These are phyloP conservation scores for Progne subis DNA, from an alignment of 2,113 vertebrate genomes.

Conservation along the genomic window DNA sequence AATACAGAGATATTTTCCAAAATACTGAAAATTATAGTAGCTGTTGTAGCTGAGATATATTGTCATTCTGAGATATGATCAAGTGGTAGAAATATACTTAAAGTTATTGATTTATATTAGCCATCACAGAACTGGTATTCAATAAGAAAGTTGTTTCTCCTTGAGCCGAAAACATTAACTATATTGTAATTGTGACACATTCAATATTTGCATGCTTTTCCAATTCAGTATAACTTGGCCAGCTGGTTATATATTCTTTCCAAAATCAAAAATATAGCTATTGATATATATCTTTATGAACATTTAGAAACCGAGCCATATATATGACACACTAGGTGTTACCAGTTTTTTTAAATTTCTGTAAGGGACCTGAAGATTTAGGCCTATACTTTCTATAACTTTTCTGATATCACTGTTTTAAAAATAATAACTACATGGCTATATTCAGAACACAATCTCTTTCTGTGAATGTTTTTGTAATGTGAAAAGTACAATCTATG, in stretches of 20 bases:
- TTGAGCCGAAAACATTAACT: neutral
- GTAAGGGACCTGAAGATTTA: neutral
- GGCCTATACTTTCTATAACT: neutral
- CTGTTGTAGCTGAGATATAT: neutral
- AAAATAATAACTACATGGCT: neutral
- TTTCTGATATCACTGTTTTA: neutral
- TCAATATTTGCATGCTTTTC: neutral
- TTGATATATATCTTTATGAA: neutral
- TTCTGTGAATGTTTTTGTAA: neutral
- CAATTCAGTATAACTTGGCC: neutral
- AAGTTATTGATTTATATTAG: neutral
- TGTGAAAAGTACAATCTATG: neutral
- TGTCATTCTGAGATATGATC: neutral
- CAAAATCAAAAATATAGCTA: neutral
- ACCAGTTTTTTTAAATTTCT: neutral
- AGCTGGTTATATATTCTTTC: neutral
- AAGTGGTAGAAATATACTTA: neutral
- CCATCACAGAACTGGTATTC: neutral
- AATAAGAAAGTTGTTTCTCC: neutral
- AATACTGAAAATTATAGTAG: neutral
- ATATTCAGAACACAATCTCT: neutral
- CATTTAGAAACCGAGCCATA: neutral
- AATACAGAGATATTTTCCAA: neutral
- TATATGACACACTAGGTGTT: neutral
- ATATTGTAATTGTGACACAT: neutral